Evolutionary conservation across 2,888 invertebrate genomes (phyloP).

Genomic region (Lycaena phlaeas): DNA sequence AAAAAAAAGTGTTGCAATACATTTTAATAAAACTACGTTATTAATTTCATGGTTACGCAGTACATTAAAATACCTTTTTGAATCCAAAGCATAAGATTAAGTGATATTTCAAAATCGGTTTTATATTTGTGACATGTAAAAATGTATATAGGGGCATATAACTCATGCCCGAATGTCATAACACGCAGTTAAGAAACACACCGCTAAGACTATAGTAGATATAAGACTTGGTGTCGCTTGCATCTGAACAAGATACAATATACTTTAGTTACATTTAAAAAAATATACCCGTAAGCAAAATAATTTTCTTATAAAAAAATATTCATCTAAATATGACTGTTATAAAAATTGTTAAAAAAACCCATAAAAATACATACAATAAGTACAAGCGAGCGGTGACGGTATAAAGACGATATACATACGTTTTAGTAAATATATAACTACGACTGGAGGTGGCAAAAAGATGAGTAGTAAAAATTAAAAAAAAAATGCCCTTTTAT

Average conservation of each 20-base stretch:
- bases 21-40: too few relatives aligned
- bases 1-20: too few relatives aligned
- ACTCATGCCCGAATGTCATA: background rate
- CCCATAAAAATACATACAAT: background rate
- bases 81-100: too few relatives aligned
- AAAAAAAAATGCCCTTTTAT: too few relatives aligned
- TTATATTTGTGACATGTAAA: background rate
- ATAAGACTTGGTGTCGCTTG: slow-evolving; percentile 5
- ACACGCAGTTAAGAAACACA: background rate
- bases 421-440: slow-evolving; percentile 1
- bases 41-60: too few relatives aligned
- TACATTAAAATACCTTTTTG: too few relatives aligned
- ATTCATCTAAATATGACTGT: slow-evolving; percentile 8
- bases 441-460: background rate
- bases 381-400: slow-evolving; percentile 1
- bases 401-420: background rate
- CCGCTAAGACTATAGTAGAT: too few relatives aligned
- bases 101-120: too few relatives aligned
- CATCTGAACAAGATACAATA: background rate
- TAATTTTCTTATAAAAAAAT: background rate
- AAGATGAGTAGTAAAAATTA: too few relatives aligned
- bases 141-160: background rate
- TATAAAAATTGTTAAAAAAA: slow-evolving; percentile 7
- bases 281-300: background rate
- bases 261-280: background rate